A percentile compares a stretch with the other conserved stretches of the same genome.
phyloP scores from a whole-genome alignment of 2,797 vertebrate genomes.

The Rhabdophis nuchalis region DNA sequence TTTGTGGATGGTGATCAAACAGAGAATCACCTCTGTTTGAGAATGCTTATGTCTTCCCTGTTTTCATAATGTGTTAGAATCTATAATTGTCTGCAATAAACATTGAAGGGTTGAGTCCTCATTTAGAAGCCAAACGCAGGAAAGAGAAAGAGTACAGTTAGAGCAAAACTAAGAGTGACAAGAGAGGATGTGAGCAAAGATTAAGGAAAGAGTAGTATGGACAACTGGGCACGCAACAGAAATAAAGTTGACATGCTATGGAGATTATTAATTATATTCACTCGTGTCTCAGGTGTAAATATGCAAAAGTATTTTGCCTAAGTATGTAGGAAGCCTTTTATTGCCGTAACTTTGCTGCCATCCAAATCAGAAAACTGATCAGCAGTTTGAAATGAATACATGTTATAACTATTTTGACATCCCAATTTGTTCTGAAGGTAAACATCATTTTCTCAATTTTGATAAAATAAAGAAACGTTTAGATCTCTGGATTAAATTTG shows the following conservation, averaged over 20 bases:
- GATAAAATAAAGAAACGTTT: not conserved
- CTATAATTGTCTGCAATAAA: not conserved
- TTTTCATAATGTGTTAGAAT: not conserved
- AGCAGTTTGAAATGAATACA: not conserved
- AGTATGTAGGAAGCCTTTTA: not conserved
- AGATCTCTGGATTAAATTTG: not conserved
- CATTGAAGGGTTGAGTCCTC: not conserved
- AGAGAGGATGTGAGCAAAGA: not conserved
- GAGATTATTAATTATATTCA: not conserved
- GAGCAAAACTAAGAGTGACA: not conserved
- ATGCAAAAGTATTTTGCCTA: not conserved
- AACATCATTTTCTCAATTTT: not conserved
- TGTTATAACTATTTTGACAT: not conserved
- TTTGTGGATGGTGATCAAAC: not conserved
- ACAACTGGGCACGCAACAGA: not conserved
- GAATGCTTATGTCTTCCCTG: not conserved
- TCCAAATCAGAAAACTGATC: not conserved
- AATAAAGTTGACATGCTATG: not conserved
- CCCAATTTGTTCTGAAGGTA: not conserved
- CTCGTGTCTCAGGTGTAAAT: not conserved
- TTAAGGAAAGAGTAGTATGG: slow-evolving; percentile 3
- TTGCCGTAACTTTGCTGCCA: not conserved
- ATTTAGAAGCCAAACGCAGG: not conserved
- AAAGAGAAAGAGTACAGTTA: not conserved
- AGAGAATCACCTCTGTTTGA: not conserved